Evolutionary conservation across 2,797 vertebrate species (phyloP), one percentile per base, ranked within the genome.

Genomic region (Erethizon dorsatum): DNA sequence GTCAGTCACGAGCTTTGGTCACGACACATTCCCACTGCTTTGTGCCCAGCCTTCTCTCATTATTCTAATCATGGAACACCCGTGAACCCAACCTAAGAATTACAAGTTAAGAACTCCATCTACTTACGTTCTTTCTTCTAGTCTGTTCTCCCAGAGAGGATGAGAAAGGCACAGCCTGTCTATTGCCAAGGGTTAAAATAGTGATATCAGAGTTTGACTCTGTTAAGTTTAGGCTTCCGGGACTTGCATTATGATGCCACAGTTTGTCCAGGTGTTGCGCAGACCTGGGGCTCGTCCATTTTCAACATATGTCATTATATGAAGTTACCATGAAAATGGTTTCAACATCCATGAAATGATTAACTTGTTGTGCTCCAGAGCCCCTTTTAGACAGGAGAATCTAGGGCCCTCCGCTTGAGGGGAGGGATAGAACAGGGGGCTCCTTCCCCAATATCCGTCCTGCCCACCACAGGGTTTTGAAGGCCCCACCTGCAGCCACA

Each of bases 401-500:
- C 45, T 24, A 56, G 77, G 69, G 12, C 41, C 73, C 52, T 86
- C 79, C 77, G 56, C 90, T 75, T 82, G n/a, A 41, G 26, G 45
- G 1, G 18, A 54, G 3, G 22, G 45, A 11, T 71, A n/a, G 59
- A 90, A 14, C 75, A n/a, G 2, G 7, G 28, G 79, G 52, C n/a
- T 52, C n/a, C 71, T 78, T 82, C 37, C 22, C n/a, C 71, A 28
- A 33, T 22, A 1, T 86, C 56, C 93, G 56, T 86, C 37, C 78
- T 95, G 37, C 61, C 52, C 45, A 77, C 79, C 9, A 3, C 96
- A 97, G 96, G 98, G 98, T 83, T 98, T 98, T 18, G 97, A 98
- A 45, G 98, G 98, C 14, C 97, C 98, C 83, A 98, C 98, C 54
- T 98, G 98, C 91, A 98, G 97, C 80, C 97, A 96, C 9, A 97